Evolutionary conservation across 2,797 vertebrate species (phyloP).

Genomic region (Anguilla obscura): DNA sequence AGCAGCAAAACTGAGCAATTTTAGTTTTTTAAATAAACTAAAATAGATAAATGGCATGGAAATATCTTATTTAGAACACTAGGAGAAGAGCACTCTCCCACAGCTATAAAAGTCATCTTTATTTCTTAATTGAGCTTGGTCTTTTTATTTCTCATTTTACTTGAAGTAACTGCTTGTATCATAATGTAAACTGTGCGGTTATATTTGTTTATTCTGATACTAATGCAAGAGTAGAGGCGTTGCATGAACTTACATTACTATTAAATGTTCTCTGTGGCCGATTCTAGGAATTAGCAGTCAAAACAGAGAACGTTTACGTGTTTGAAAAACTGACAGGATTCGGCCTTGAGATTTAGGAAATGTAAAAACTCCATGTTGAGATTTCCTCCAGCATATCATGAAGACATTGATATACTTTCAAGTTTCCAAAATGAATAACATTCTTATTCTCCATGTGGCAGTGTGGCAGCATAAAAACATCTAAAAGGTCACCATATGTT

Average conservation of each 20-base stretch:
- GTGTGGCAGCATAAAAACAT: not conserved
- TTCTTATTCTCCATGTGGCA: not conserved
- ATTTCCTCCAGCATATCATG: not conserved
- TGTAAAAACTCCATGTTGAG: not conserved
- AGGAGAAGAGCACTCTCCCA: not conserved
- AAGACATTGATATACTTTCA: not conserved
- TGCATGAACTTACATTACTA: not conserved
- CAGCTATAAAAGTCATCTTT: too few relatives aligned
- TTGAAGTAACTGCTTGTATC: not conserved
- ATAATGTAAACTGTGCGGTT: not conserved
- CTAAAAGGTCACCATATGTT: not conserved
- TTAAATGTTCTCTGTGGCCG: not conserved
- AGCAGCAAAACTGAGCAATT: not conserved
- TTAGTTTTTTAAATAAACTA: not conserved
- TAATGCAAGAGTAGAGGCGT: not conserved
- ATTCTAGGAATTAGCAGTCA: not conserved
- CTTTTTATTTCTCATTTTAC: not conserved
- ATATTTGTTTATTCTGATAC: not conserved
- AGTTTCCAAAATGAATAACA: not conserved
- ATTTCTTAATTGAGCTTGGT: too few relatives aligned
- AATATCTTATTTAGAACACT: too few relatives aligned
- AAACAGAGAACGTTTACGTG: not conserved
- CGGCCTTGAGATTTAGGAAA: not conserved
- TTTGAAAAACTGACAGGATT: not conserved
- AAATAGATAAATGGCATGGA: not conserved